Percentiles rank a stretch among this genome's conserved stretches.
Conservation (phyloP, 2,797 vertebrate genomes). For the Pachyuromys duprasi region DNA sequence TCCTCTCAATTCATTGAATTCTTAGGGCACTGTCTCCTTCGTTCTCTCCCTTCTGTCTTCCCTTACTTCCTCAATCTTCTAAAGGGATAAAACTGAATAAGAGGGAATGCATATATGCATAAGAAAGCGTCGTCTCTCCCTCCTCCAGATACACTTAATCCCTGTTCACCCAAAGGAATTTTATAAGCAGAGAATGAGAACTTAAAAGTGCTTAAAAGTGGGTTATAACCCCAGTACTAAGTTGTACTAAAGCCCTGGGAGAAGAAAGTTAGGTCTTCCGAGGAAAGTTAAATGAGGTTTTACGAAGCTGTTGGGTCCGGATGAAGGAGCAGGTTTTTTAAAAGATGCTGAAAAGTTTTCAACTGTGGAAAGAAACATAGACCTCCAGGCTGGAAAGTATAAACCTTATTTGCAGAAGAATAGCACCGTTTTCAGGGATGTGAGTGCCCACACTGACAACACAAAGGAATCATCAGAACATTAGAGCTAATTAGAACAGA, state of each 20-base stretch:
- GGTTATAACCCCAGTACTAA: background rate
- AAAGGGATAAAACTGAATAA: background rate
- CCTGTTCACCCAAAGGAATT: constrained; percentile 16
- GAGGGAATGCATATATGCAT: background rate
- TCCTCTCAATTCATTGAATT: background rate
- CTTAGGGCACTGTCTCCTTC: background rate
- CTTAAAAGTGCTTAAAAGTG: background rate
- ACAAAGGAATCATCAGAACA: background rate
- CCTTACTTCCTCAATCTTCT: background rate
- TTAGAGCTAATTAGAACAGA: background rate
- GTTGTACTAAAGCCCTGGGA: constrained; percentile 3
- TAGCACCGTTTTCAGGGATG: background rate
- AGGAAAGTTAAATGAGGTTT: background rate
- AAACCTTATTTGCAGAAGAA: background rate
- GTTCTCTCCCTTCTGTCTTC: background rate
- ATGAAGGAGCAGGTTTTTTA: constrained; percentile 10
- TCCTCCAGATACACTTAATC: background rate
- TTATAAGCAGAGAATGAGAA: constrained; percentile 63
- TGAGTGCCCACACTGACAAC: background rate
- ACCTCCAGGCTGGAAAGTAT: background rate
- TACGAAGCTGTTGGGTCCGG: background rate
- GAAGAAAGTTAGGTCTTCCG: constrained; percentile 8
- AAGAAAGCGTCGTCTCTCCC: background rate
- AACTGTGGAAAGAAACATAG: background rate
- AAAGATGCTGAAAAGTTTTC: background rate